Evolutionary conservation across 1,140 invertebrate species (phyloP).

Genomic region (Pygmarrhopalites habei): DNA sequence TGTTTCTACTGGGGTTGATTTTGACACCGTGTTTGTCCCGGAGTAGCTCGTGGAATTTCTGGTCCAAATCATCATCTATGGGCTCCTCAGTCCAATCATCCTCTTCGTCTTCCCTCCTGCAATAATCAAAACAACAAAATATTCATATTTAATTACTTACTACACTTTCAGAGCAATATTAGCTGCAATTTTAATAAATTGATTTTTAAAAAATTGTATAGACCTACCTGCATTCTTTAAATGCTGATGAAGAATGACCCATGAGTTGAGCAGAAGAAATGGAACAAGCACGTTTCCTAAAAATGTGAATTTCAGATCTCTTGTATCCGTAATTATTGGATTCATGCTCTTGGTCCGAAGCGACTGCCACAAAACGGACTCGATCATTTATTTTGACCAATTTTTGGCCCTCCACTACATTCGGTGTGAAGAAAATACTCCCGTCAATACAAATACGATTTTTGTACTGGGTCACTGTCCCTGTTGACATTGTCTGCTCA

Average conservation of each 20-base stretch:
- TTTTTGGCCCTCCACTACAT: neutral
- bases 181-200: too few species aligned
- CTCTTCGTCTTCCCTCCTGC: neutral
- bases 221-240: too few species aligned
- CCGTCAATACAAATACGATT: neutral
- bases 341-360: neutral
- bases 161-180: too few species aligned
- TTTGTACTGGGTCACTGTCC: neutral
- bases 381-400: neutral
- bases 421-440: neutral
- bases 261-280: too few species aligned
- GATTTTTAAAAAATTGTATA: too few species aligned
- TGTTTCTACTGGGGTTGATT: slow-evolving; percentile 2
- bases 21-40: slow-evolving; percentile 1
- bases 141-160: too few species aligned
- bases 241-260: too few species aligned
- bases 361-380: neutral
- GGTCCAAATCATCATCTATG: neutral
- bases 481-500: neutral
- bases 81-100: neutral
- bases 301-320: neutral
- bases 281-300: neutral
- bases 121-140: neutral
- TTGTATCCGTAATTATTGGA: neutral
- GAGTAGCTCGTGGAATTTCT: neutral